Evolutionary conservation across 2,888 invertebrate species (phyloP).

Genomic region (Apodemia mormo): DNA sequence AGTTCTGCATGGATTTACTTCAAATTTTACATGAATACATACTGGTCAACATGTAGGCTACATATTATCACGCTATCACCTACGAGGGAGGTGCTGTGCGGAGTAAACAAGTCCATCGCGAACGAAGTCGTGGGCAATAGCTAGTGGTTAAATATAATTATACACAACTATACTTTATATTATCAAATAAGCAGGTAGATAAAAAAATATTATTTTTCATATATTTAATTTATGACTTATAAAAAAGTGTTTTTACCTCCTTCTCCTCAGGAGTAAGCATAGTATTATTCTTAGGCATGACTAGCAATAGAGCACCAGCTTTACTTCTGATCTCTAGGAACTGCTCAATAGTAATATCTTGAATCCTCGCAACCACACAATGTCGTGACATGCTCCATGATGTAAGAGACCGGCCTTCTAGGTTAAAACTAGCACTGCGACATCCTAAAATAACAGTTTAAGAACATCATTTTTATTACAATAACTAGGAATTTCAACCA

Average conservation of each 20-base stretch:
- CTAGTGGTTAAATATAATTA: too few species aligned
- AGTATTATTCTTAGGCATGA: conserved; percentile 88
- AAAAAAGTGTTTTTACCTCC: conserved; percentile 74
- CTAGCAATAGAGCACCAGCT: conserved; percentile 93
- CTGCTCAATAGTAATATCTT: conserved; percentile 90
- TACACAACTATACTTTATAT: too few species aligned
- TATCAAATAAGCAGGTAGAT: too few species aligned
- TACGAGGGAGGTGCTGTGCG: too few species aligned
- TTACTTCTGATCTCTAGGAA: conserved; percentile 88
- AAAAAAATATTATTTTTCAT: too few species aligned
- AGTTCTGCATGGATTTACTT: too few species aligned
- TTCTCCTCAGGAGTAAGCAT: conserved; percentile 84
- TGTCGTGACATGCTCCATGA: conserved; percentile 94
- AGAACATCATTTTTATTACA: background rate
- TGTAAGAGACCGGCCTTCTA: conserved; percentile 93
- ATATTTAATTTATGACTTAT: background rate
- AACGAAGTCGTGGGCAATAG: too few species aligned
- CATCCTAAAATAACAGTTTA: conserved; percentile 83
- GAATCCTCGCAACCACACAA: conserved; percentile 91
- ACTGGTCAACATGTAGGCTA: too few species aligned
- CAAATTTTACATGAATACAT: too few species aligned
- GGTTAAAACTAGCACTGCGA: conserved; percentile 90
- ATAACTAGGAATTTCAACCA: too few species aligned
- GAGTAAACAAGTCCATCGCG: too few species aligned
- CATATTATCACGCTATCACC: too few species aligned